Conservation (phyloP, 2,113 vertebrate genomes). For the Tetrax tetrax region DNA sequence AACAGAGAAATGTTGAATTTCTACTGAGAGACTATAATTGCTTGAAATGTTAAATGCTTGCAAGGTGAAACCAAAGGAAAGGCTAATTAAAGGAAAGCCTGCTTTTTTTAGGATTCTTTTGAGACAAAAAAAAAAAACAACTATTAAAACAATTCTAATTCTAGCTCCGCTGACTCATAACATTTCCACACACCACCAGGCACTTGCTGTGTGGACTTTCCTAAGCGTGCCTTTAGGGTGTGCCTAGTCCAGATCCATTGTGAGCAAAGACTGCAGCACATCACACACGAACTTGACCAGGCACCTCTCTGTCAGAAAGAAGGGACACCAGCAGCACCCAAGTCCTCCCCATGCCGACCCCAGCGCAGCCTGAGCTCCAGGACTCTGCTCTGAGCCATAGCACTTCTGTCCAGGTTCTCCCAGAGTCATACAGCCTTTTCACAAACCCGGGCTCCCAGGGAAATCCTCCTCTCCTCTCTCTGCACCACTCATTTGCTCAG, state of each 20-base stretch:
- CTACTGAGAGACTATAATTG: background rate
- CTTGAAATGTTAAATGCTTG: background rate
- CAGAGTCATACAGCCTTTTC: background rate
- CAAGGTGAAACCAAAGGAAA: background rate
- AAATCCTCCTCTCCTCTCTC: background rate
- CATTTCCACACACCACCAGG: background rate
- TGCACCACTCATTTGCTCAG: background rate
- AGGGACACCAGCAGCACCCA: background rate
- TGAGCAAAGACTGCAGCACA: background rate
- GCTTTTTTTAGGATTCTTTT: background rate
- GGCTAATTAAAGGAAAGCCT: background rate
- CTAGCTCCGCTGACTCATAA: background rate
- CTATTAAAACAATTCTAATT: background rate
- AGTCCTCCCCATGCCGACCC: background rate
- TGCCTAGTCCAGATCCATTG: background rate
- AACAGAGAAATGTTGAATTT: background rate
- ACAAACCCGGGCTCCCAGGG: background rate
- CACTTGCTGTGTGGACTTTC: background rate
- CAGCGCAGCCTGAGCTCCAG: background rate
- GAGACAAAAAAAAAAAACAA: background rate
- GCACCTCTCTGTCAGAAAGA: background rate
- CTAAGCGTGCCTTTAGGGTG: background rate
- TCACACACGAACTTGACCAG: rapidly evolving
- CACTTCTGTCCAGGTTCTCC: background rate
- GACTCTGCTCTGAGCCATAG: background rate